Evolutionary conservation across 2,888 invertebrate species (phyloP).

Genomic region (Perizoma flavofasciatum): DNA sequence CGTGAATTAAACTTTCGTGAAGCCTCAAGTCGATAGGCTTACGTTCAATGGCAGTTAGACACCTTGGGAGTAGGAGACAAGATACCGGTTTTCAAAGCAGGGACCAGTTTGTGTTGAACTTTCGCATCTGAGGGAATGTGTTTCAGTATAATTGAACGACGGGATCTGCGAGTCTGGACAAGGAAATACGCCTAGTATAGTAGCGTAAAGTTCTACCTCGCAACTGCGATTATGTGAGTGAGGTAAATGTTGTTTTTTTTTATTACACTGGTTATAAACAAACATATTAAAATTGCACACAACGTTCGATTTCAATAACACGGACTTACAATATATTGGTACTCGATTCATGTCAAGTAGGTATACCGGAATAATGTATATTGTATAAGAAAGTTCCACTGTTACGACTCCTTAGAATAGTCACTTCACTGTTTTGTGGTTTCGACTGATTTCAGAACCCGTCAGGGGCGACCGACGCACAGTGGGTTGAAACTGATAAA

Average conservation of each 20-base stretch:
- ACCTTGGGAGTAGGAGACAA: conserved; percentile 61
- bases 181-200: conserved; percentile 56
- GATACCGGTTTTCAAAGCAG: conserved; percentile 56
- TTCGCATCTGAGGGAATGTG: conserved; percentile 44
- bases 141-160: conserved; percentile 37
- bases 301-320: no score
- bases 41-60: conserved; percentile 63
- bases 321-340: no score
- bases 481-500: no score
- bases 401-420: no score
- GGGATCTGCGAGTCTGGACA: conserved; percentile 52
- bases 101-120: conserved; percentile 59
- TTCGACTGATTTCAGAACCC: no score
- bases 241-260: conserved; percentile 64
- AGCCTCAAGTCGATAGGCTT: conserved; percentile 48
- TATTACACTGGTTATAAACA: conserved; percentile 55
- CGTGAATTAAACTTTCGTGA: conserved; percentile 8
- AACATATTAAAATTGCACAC: conserved; percentile 27
- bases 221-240: conserved; percentile 64
- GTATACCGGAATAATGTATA: no score
- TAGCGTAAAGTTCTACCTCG: conserved; percentile 67
- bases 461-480: no score
- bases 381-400: no score
- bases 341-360: no score
- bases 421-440: no score